Base-by-base conservation (phyloP, 2,113 vertebrate genomes). In the Oryctolagus cuniculus region DNA sequence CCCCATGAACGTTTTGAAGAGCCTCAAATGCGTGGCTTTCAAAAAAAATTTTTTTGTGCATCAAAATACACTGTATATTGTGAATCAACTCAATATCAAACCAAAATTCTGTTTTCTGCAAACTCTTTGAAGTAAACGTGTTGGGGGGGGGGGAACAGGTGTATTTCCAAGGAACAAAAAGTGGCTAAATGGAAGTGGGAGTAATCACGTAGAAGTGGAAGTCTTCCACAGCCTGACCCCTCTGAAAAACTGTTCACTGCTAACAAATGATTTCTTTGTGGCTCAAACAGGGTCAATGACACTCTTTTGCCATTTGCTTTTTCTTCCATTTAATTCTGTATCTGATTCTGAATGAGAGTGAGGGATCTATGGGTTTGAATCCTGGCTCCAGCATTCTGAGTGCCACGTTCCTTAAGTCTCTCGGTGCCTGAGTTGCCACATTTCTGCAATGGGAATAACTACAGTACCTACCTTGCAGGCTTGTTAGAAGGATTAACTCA, bases 141-240 rank as follows among this genome's bases (percentile, higher is more conserved):
- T 44, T 44, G 6, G 44, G 44, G 44, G 44, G 44, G 44, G 44
- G 44, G 24, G 6, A 95, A 70, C 78, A 86, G 95, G 11, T 34
- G 24, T 66, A 34, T 87, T 91, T 75, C 55, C 77, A 91, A 63
- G 73, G 67, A 75, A 90, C n/a, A 91, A 72, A 91, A 87, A 58
- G 34, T 73, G 53, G 29, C 53, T 88, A 16, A 12, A 6, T 44
- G 29, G 16, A 66, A 94, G n/a, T 44, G 3, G 10, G 27, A 92
- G 49, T 95, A 96, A 89, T 88, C 90, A 91, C 38, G 15, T 67
- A 90, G 51, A 93, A 91, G 66, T 72, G 27, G 10, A 64, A 90
- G 36, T 86, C 44, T 89, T 64, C 70, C 8, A 36, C 90, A 96
- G 89, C 88, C 31, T 53, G 87, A 25, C 17, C 10, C 29, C 3